Evolutionary conservation across 2,888 invertebrate genomes (phyloP).

Genomic region (Megalurothrips usitatus): DNA sequence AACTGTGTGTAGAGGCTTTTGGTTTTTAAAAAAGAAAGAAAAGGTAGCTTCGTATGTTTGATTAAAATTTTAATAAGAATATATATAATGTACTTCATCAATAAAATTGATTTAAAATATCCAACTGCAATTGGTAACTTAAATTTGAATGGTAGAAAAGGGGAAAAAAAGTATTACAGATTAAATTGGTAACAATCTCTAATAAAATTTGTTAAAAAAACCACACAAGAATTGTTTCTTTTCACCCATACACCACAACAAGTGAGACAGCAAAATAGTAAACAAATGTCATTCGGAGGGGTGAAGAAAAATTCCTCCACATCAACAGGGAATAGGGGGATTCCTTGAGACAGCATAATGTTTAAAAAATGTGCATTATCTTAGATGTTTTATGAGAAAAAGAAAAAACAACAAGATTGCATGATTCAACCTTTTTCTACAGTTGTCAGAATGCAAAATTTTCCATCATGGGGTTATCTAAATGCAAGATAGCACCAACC

Average conservation of each 20-base stretch:
- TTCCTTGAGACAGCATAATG: background rate
- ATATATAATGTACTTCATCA: background rate
- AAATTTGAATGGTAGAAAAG: no score
- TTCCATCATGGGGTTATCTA: background rate
- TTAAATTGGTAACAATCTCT: background rate
- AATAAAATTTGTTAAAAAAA: background rate
- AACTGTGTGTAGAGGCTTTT: background rate
- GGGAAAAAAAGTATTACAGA: background rate
- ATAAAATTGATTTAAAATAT: background rate
- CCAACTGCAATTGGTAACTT: background rate
- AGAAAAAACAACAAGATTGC: background rate
- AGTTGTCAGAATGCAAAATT: background rate
- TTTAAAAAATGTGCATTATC: background rate
- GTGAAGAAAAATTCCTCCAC: background rate
- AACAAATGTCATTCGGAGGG: no score
- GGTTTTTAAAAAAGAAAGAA: background rate
- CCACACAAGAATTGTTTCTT: background rate
- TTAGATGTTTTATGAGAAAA: background rate
- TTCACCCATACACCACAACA: no score
- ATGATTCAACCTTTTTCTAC: background rate
- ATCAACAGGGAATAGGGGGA: background rate
- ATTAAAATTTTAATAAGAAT: background rate
- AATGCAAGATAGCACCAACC: no score
- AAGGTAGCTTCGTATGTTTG: background rate
- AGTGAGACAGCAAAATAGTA: no score